Percentiles rank a stretch among this genome's conserved stretches.
These are phyloP conservation scores for Tachina grossa DNA, from an alignment of 2,888 invertebrate species.

Conservation along the genomic window DNA sequence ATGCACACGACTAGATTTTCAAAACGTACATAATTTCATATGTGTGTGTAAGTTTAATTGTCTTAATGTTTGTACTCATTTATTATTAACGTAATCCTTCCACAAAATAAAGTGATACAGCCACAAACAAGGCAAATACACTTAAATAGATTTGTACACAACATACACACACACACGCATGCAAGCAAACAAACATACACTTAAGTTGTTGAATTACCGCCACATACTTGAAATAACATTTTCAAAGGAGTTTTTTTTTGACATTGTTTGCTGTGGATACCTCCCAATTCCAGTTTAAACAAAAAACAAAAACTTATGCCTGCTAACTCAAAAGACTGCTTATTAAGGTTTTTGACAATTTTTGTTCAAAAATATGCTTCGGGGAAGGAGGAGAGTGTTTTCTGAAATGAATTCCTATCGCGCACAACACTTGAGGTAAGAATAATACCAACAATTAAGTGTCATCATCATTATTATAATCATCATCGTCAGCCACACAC, in stretches of 20 bases:
- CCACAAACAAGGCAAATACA: constrained; percentile 80
- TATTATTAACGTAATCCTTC: constrained; percentile 79
- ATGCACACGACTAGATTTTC: not conserved
- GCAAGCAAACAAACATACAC: constrained; percentile 63
- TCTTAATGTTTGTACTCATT: constrained; percentile 41
- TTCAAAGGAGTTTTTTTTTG: constrained; percentile 65
- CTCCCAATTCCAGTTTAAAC: not conserved
- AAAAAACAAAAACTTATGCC: not conserved
- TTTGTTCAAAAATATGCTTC: not conserved
- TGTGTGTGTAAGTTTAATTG: not conserved
- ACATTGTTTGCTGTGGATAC: constrained; percentile 35
- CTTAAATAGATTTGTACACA: constrained; percentile 75
- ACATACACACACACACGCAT: no score
- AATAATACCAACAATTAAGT: constrained; percentile 67
- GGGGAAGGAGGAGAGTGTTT: not conserved
- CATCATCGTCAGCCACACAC: not conserved
- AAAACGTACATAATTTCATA: not conserved
- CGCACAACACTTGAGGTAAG: constrained; percentile 77
- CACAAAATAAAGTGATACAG: constrained; percentile 81
- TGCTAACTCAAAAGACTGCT: constrained; percentile 16
- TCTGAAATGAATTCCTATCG: constrained; percentile 66
- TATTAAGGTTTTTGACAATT: constrained; percentile 42
- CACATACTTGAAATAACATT: constrained; percentile 72
- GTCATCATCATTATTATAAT: constrained; percentile 32
- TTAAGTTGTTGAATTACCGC: constrained; percentile 48